Conservation (phyloP, 1,140 invertebrate genomes). For the Drosophila varians region DNA sequence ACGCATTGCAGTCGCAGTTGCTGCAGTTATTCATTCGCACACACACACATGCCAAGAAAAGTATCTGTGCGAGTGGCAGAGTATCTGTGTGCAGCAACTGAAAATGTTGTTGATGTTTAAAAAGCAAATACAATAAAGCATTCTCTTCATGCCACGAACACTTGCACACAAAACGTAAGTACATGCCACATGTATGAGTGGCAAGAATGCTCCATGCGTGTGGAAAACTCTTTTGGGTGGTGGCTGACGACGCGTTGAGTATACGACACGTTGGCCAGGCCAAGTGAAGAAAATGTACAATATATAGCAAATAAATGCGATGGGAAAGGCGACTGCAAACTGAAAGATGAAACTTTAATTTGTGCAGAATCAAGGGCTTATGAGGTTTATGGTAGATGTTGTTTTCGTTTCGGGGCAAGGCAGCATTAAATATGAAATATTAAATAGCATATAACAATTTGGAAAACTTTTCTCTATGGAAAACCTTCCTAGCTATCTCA, state of each 20-base stretch:
- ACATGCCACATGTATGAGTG: conserved; percentile 2
- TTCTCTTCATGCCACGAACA: conserved; percentile 39
- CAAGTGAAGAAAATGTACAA: conserved; percentile 19
- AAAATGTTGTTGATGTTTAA: conserved; percentile 74
- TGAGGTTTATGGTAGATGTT: conserved; percentile 20
- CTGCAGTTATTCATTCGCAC: conserved; percentile 22
- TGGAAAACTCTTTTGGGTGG: conserved; percentile 57
- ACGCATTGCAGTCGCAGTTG: conserved; percentile 68
- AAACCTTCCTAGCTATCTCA: background rate
- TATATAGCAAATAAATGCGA: conserved; percentile 18
- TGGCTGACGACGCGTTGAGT: conserved; percentile 50
- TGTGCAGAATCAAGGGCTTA: conserved; percentile 34
- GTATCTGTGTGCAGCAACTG: conserved; percentile 43
- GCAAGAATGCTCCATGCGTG: conserved; percentile 56
- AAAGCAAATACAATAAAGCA: conserved; percentile 70
- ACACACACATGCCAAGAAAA: background rate
- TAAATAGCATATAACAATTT: too few relatives aligned
- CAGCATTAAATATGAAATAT: too few relatives aligned
- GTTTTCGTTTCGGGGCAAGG: background rate
- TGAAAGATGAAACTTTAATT: conserved; percentile 36
- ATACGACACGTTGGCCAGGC: conserved; percentile 65
- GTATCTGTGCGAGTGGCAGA: conserved; percentile 5
- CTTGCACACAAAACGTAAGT: conserved; percentile 12
- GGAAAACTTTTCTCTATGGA: too few relatives aligned
- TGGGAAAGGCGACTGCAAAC: background rate